Percentiles rank a stretch among this genome's conserved stretches.
Evolutionary conservation across 2,888 invertebrate species (phyloP).

Genomic region (Cephus sareptanus): DNA sequence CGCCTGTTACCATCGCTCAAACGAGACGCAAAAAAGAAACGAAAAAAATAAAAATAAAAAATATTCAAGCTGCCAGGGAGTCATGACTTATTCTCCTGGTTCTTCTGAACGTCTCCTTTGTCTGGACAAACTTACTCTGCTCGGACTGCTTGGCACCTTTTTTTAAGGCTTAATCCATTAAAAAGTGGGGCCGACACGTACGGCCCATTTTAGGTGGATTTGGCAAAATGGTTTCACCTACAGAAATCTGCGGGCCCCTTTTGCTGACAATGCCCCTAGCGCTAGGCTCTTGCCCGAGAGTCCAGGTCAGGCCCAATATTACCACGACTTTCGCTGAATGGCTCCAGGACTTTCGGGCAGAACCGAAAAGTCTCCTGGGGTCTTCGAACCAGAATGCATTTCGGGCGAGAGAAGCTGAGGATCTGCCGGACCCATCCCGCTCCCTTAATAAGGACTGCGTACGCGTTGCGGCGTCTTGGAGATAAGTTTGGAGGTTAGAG

Average conservation of each 20-base stretch:
- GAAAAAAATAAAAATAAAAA: neutral
- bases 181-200: neutral
- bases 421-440: neutral
- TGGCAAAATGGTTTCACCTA: neutral
- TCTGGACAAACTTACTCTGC: slow-evolving; percentile 5
- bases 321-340: neutral
- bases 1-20: slow-evolving; percentile 54
- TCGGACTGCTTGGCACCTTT: neutral
- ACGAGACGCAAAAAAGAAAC: slow-evolving; percentile 22
- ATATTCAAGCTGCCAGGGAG: neutral
- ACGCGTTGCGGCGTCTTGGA: neutral
- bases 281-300: neutral
- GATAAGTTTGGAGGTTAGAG: neutral
- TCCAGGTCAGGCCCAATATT: neutral
- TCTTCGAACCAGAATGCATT: neutral
- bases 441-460: slow-evolving; percentile 1
- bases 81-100: slow-evolving; percentile 10
- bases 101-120: slow-evolving; percentile 29
- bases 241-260: neutral
- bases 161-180: neutral
- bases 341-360: neutral
- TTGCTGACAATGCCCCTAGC: neutral
- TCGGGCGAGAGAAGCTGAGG: neutral
- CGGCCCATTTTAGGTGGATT: neutral
- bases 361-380: neutral